Evolutionary conservation across 2,888 invertebrate species (phyloP), one percentile per base, ranked within the genome.

Genomic region (Ceriagrion tenellum): DNA sequence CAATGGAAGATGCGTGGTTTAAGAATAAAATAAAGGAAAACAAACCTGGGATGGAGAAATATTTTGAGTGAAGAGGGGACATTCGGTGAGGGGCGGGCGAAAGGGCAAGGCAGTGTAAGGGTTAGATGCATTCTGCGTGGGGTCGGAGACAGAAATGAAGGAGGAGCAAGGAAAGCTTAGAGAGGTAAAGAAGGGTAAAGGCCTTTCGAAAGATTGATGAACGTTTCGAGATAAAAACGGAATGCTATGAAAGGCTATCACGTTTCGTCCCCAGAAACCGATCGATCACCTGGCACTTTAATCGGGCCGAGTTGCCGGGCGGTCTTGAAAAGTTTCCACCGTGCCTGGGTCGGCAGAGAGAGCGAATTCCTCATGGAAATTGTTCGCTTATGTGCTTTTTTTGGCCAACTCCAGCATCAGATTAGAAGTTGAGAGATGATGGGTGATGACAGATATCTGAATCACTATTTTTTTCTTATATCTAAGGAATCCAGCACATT

Each of bases 201-300:
- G 30, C 30, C 81, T 81, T 35, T n/a, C 69, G 12, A 30, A 35
- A 35, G 81, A 81, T 81, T 81, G 81, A 81, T 81, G 81, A 81
- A 35, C 81, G 81, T 10, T 26, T 0, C 16, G 16, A 81, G 81
- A 81, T 81, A 81, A 81, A 81, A 81, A 81, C 30, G 81, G 81
- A 81, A 81, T 81, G 81, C 16, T 35, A 81, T 81, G 81, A 81
- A 81, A 81, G 81, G 81, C 35, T 35, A 81, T 35, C 81, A 35
- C 81, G 35, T 81, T 81, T 81, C 30, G 30, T 81, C 74, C 74
- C 74, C 74, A 81, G 26, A 81, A n/a, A 81, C 26, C 74, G 35
- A 81, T 81, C 74, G 74, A 81, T 81, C 74, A n/a, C 30, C 8
- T 4, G 26, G 26, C 26, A 69, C 69, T 69, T 69, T 69, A 69